These are phyloP conservation scores for Anoplius nigerrimus DNA, from an alignment of 2,888 invertebrate genomes.

Conservation along the genomic window DNA sequence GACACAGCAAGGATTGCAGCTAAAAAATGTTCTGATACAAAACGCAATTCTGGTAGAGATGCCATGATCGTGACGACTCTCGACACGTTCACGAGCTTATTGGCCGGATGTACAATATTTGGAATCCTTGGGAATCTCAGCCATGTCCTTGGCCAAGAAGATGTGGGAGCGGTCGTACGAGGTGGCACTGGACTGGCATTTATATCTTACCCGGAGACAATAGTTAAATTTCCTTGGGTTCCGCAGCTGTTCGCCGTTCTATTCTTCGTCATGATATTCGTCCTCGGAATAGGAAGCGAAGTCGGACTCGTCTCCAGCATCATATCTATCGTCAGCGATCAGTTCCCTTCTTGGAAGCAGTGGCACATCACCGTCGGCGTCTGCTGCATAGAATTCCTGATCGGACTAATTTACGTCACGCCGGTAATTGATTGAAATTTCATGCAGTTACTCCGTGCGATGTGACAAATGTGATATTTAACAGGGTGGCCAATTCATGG, in stretches of 20 bases:
- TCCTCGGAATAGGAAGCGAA: conserved; percentile 76
- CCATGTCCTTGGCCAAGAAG: conserved; percentile 78
- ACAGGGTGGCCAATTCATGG: conserved; percentile 74
- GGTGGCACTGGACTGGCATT: conserved; percentile 89
- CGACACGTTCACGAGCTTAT: conserved; percentile 88
- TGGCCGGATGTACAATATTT: conserved; percentile 89
- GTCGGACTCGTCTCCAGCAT: conserved; percentile 73
- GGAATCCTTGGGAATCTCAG: conserved; percentile 89
- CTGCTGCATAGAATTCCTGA: conserved; percentile 69
- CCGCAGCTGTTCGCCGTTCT: conserved; percentile 79
- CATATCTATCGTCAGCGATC: conserved; percentile 73
- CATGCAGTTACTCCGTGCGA: not conserved
- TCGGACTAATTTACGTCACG: conserved; percentile 74
- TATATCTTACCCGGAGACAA: conserved; percentile 89
- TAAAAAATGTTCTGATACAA: too few relatives aligned
- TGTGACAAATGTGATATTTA: conserved; percentile 7
- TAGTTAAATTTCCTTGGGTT: conserved; percentile 83
- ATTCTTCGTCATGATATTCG: conserved; percentile 77
- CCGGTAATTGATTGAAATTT: conserved; percentile 64
- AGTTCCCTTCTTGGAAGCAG: conserved; percentile 71
- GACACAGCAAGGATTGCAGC: not conserved
- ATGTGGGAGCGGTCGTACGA: conserved; percentile 81
- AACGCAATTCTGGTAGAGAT: conserved; percentile 74
- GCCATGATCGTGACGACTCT: conserved; percentile 87
- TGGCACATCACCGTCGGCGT: conserved; percentile 70